Conservation (phyloP, 1,140 invertebrate species). For the Argopecten irradians region DNA sequence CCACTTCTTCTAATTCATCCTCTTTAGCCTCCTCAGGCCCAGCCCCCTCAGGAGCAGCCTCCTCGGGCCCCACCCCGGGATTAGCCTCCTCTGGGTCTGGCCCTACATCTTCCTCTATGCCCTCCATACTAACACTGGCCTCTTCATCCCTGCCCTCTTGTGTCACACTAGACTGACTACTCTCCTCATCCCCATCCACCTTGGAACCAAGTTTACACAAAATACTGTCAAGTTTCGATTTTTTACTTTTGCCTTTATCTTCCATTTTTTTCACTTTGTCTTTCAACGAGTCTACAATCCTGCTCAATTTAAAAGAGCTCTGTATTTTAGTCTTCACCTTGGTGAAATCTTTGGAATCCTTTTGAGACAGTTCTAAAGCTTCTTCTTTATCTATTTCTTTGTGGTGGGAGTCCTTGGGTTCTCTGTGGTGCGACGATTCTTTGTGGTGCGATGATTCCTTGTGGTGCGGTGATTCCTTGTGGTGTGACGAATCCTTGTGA, state of each 20-base stretch:
- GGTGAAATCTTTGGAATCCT: constrained; percentile 32
- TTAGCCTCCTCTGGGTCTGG: constrained; percentile 1
- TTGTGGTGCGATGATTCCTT: too few relatives aligned
- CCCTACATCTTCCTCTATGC: constrained; percentile 3
- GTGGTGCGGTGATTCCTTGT: too few relatives aligned
- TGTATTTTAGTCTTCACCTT: constrained; percentile 68
- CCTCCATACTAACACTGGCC: constrained; percentile 28
- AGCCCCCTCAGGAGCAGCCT: not conserved
- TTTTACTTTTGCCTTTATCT: constrained; percentile 51
- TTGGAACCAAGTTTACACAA: constrained; percentile 37
- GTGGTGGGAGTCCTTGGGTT: not conserved
- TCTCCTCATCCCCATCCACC: not conserved
- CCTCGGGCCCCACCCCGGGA: not conserved
- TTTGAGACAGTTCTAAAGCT: constrained; percentile 25
- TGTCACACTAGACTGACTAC: not conserved
- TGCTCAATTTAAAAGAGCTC: constrained; percentile 67
- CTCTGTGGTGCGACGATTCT: too few relatives aligned
- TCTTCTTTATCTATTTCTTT: not conserved
- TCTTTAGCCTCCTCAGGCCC: not conserved
- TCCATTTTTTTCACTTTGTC: constrained; percentile 70
- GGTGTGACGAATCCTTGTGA: too few relatives aligned
- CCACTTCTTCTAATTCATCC: not conserved
- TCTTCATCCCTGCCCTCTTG: constrained; percentile 37
- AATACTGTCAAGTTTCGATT: constrained; percentile 48
- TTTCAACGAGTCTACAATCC: constrained; percentile 70